Base-by-base conservation (phyloP, 2,113 vertebrate species). In the Poeciliopsis occidentalis region DNA sequence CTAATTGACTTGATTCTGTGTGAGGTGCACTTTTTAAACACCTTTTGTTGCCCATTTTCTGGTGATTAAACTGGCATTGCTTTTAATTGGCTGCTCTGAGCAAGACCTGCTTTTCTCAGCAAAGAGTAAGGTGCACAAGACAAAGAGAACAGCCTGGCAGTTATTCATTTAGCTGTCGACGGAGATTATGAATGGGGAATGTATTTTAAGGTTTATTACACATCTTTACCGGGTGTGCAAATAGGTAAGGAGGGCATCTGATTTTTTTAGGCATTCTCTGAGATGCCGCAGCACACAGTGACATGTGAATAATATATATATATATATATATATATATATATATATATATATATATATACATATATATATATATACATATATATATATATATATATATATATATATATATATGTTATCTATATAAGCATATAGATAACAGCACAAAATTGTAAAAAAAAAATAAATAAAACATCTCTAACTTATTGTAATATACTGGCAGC, bases 1-100 rank as follows among this genome's bases (percentile, higher is more conserved):
- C 86, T 92, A 90, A 92, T 92, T 89, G 88, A 88, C 80, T 88
- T 68, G 65, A 85, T 88, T 89, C 74, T 91, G 85, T 84, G 81
- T 65, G 88, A 89, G 78, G 87, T 90, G 88, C 91, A 86, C 83
- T 91, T 92, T 90, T 89, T 81, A 82, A 90, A 82, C 84, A 88
- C 88, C 83, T 87, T 87, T 89, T 89, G 85, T 89, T 86, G 54
- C 82, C 84, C 83, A 77, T 89, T 92, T 85, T 86, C 83, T 68
- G 71, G 83, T 88, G 87, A 91, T 91, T 92, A 91, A 91, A 89
- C 83, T 81, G 73, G 62, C 86, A 26, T 73, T 41, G 84, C 83
- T 82, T 89, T 90, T 92, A 91, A 91, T 90, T 87, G 86, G 83
- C 83, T 84, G 71, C 72, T 88, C 80, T 80, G 75, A 67, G 71